phyloP scores from a whole-genome alignment of 2,113 vertebrate genomes.

The Albula goreensis region DNA sequence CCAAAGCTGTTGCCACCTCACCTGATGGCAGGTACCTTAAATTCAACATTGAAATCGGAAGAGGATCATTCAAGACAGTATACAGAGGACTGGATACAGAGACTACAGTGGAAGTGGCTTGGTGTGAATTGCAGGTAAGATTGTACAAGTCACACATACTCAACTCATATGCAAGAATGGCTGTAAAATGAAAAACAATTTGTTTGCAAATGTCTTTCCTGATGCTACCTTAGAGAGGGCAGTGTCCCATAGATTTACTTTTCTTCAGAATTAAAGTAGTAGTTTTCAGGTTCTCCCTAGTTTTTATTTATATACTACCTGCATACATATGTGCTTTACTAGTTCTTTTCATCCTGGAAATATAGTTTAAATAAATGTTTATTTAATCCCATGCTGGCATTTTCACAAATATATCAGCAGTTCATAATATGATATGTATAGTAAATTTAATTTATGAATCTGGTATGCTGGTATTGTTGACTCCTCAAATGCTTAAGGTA shows the following conservation, averaged over 20 bases:
- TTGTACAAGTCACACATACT: background rate
- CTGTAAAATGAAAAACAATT: background rate
- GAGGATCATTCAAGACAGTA: conserved; percentile 95
- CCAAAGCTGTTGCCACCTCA: conserved; percentile 90
- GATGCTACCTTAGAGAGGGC: background rate
- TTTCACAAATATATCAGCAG: background rate
- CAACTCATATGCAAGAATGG: background rate
- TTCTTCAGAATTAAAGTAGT: too few species aligned
- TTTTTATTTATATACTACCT: background rate
- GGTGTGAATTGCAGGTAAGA: conserved; percentile 75
- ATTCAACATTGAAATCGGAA: conserved; percentile 95
- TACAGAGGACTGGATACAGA: conserved; percentile 96
- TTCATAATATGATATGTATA: background rate
- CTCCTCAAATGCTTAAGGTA: background rate
- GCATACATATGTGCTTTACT: background rate
- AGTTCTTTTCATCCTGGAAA: background rate
- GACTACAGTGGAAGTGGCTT: conserved; percentile 88
- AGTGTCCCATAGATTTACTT: too few species aligned
- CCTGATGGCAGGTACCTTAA: conserved; percentile 93
- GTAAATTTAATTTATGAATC: background rate
- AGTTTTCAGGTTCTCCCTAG: background rate
- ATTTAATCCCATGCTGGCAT: background rate
- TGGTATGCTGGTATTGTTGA: background rate
- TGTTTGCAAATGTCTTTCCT: background rate
- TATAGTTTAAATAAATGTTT: background rate